Base-by-base conservation (phyloP, 2,888 invertebrate species). In the Campoplex nolae region DNA sequence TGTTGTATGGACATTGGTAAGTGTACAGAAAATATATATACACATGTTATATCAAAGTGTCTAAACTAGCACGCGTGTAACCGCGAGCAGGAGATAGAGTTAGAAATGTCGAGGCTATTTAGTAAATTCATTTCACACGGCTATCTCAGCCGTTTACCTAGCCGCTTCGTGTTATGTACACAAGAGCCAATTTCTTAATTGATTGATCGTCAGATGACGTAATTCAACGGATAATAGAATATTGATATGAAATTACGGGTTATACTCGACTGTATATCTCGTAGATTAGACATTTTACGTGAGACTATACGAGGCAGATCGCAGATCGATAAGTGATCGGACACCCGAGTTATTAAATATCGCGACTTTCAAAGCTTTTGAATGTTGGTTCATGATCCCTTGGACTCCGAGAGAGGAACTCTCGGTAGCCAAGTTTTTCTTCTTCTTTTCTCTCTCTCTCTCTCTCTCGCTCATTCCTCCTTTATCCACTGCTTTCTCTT, bases 91-190 rank as follows among this genome's bases (percentile, higher is more conserved):
- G 54, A 65, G 62, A 70, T 80, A 70, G 65, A 79, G 81, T 45
- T 75, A 67, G 67, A 86, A 83, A 83, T 81, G 83, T 83, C 83
- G 86, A 79, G 83, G 79, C 79, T 71, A 83, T 83, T 83, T 76
- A 73, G 83, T 80, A 83, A 83, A 86, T 80, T 87, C 87, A 88
- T 88, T 81, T 89, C 87, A 85, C 76, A 83, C 83, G 81, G 65
- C 45, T 75, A 51, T 84, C 58, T 16, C 38, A 6, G 58, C 38
- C 35, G 28, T 65, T 3, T 76, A 35, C 23, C 56, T 38, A 23
- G 23, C 23, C 45, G 67, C 4, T 75, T 8, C 58, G 58, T 62
- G 42, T 58, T 62, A 35, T 62, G 16, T 48, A 62, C 58, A 79
- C 58, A 23, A 65, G 48, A 74, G 32, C 38, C 35, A 23, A 77